phyloP scores from a whole-genome alignment of 2,888 invertebrate species.

The Thysanoteuthis rhombus region DNA sequence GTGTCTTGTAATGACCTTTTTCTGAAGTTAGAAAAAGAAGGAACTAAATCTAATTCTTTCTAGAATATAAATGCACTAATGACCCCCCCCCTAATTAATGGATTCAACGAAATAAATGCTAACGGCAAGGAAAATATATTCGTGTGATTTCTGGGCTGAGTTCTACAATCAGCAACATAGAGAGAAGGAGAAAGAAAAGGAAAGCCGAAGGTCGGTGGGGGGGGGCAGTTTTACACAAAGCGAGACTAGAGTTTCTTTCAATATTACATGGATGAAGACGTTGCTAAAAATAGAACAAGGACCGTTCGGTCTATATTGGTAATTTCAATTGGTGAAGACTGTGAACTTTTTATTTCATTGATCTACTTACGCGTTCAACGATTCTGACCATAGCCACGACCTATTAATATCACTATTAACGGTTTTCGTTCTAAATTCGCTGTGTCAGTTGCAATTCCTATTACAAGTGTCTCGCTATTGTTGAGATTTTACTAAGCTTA shows the following conservation, averaged over 20 bases:
- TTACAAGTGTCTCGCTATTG: neutral
- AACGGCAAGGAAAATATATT: too few relatives aligned
- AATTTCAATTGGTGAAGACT: neutral
- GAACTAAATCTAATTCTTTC: too few relatives aligned
- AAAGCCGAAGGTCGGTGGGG: too few relatives aligned
- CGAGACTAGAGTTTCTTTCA: neutral
- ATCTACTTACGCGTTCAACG: neutral
- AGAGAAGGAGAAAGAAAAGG: too few relatives aligned
- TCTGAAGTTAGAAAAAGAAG: too few relatives aligned
- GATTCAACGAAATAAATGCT: too few relatives aligned
- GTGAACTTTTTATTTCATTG: neutral
- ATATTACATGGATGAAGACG: neutral
- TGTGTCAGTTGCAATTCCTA: neutral
- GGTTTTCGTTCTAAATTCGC: neutral
- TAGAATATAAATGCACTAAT: too few relatives aligned
- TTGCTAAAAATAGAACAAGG: neutral
- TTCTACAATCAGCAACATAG: too few relatives aligned
- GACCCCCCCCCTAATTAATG: too few relatives aligned
- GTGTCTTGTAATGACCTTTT: too few relatives aligned
- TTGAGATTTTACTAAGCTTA: too few relatives aligned
- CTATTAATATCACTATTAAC: neutral
- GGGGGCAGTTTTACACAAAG: neutral
- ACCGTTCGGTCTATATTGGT: neutral
- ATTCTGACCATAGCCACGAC: neutral
- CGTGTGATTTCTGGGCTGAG: too few relatives aligned